Conservation (phyloP, 2,113 vertebrate genomes). For the Enhydra lutris region DNA sequence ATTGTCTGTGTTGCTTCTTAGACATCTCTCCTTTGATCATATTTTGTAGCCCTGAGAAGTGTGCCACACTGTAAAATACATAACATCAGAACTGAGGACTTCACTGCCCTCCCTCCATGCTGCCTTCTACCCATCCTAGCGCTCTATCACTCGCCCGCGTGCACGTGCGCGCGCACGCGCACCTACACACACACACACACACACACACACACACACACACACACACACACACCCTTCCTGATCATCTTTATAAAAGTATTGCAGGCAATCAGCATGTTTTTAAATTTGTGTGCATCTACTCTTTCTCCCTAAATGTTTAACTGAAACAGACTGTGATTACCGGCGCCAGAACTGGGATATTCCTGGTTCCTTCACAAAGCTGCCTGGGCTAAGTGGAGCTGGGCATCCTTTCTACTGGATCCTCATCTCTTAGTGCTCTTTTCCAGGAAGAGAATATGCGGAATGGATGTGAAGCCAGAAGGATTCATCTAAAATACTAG, state of each 20-base stretch:
- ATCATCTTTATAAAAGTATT: background rate
- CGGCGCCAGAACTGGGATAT: background rate
- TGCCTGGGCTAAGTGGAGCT: background rate
- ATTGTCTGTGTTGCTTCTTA: background rate
- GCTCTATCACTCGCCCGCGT: background rate
- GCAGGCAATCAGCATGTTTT: background rate
- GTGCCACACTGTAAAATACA: background rate
- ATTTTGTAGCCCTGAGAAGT: background rate
- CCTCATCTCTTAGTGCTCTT: background rate
- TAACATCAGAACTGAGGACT: background rate
- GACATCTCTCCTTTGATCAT: background rate
- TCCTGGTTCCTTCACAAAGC: background rate
- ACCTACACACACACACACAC: too few species aligned
- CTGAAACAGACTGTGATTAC: background rate
- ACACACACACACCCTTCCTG: background rate
- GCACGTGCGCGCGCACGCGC: background rate
- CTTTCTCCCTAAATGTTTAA: background rate
- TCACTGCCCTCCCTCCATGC: background rate
- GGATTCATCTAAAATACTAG: background rate
- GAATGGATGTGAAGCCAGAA: background rate
- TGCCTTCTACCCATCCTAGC: background rate
- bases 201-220: background rate
- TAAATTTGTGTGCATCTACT: background rate
- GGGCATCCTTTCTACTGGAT: background rate
- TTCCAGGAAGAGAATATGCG: conserved; percentile 11